Conservation (phyloP, 2,888 invertebrate genomes). For the Helleia helle region DNA sequence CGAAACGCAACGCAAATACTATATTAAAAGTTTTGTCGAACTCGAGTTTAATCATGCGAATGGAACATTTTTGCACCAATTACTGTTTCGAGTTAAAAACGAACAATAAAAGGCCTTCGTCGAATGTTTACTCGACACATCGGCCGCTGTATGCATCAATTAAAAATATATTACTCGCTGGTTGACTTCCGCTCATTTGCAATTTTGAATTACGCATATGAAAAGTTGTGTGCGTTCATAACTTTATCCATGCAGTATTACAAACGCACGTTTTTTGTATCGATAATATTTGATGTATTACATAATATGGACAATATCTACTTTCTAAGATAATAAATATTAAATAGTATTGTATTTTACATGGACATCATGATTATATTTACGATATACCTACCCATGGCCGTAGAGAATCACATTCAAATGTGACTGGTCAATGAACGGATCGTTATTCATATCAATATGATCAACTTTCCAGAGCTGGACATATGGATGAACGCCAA, state of each 20-base stretch:
- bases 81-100: constrained; percentile 58
- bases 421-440: too few relatives aligned
- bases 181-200: constrained; percentile 42
- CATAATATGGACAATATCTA: too few relatives aligned
- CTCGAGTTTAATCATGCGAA: constrained; percentile 54
- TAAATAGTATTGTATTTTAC: too few relatives aligned
- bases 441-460: too few relatives aligned
- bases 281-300: too few relatives aligned
- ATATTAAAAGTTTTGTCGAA: constrained; percentile 5
- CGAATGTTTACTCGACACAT: constrained; percentile 64
- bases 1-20: background rate
- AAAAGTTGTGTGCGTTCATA: constrained; percentile 6
- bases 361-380: too few relatives aligned
- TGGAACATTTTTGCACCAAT: constrained; percentile 65
- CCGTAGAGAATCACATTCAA: too few relatives aligned
- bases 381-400: too few relatives aligned
- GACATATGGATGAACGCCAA: too few relatives aligned
- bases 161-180: constrained; percentile 64
- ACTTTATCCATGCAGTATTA: background rate
- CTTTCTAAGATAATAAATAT: too few relatives aligned
- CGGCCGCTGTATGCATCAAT: constrained; percentile 58
- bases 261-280: too few relatives aligned
- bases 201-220: constrained; percentile 22
- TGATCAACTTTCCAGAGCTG: too few relatives aligned
- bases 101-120: constrained; percentile 52